A percentile compares a stretch with the other conserved stretches of the same genome.
Evolutionary conservation across 2,113 vertebrate species (phyloP).

Genomic region (Mustelus asterias): DNA sequence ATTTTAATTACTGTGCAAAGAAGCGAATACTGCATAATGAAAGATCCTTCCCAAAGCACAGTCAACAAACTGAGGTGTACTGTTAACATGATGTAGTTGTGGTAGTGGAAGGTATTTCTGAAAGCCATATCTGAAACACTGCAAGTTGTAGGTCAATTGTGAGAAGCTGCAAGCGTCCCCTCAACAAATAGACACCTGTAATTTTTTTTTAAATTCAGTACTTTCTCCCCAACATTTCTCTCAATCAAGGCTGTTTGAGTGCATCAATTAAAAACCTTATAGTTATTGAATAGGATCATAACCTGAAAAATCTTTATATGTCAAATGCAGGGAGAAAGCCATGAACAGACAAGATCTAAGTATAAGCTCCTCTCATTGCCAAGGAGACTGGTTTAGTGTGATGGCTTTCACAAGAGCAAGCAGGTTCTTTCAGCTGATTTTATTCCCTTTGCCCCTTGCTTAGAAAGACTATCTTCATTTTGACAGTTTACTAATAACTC

Average conservation of each 20-base stretch:
- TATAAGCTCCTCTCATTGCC: neutral
- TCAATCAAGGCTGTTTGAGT: slow-evolving; percentile 6
- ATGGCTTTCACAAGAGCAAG: slow-evolving; percentile 14
- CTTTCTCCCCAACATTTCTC: neutral
- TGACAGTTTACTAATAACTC: slow-evolving; percentile 98
- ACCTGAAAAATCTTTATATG: neutral
- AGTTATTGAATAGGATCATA: neutral
- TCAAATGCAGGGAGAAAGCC: slow-evolving; percentile 21
- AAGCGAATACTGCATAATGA: slow-evolving; percentile 21
- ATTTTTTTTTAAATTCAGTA: neutral
- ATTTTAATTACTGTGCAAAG: slow-evolving; percentile 28
- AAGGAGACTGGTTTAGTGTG: neutral
- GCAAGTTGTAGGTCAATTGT: neutral
- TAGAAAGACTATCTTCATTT: slow-evolving; percentile 62
- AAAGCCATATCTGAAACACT: neutral
- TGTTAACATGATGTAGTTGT: neutral
- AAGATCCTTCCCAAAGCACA: neutral
- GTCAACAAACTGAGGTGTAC: neutral
- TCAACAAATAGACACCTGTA: neutral
- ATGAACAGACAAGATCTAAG: neutral
- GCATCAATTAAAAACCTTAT: neutral
- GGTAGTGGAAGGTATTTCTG: slow-evolving; percentile 22
- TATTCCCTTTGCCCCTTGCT: slow-evolving; percentile 39
- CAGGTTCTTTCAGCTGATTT: neutral
- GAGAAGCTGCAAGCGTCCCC: slow-evolving; percentile 6